Percentiles rank a stretch among this genome's conserved stretches.
These are phyloP conservation scores for Mythimna albipuncta DNA, from an alignment of 2,888 invertebrate genomes.

Conservation along the genomic window DNA sequence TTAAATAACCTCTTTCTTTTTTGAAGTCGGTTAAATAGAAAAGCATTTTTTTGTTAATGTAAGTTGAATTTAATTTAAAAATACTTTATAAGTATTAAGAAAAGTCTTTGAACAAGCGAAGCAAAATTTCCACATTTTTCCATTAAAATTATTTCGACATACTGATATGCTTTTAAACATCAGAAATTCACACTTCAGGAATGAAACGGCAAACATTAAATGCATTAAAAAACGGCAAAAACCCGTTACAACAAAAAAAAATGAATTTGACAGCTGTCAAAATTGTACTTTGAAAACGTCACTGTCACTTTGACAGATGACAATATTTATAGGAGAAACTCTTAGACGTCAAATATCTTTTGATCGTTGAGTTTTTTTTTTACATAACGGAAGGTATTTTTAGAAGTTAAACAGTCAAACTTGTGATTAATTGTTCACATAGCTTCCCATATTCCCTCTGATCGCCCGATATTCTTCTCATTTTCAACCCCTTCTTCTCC, in stretches of 20 bases:
- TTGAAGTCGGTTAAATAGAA: too few relatives aligned
- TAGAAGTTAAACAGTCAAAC: conserved; percentile 93
- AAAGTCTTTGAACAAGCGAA: conserved; percentile 21
- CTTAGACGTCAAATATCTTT: conserved; percentile 6
- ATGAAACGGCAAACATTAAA: conserved; percentile 42
- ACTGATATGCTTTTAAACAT: conserved; percentile 21
- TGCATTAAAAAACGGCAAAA: conserved; percentile 27
- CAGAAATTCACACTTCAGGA: conserved; percentile 38
- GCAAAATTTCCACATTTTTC: conserved; percentile 2
- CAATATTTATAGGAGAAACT: background rate
- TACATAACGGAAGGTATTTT: conserved; percentile 16
- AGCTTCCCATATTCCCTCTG: conserved; percentile 96
- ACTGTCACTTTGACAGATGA: conserved; percentile 27
- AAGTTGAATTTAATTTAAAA: background rate
- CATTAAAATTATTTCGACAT: background rate
- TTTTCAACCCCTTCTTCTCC: conserved; percentile 95
- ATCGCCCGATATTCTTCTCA: conserved; percentile 97
- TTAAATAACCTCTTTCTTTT: background rate
- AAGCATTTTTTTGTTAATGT: too few relatives aligned
- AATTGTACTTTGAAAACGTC: conserved; percentile 32
- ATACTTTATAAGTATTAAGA: background rate
- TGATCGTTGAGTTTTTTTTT: conserved; percentile 7
- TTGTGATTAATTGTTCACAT: conserved; percentile 96
- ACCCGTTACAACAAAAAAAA: conserved; percentile 4
- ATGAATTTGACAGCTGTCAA: conserved; percentile 45